Conservation (phyloP, 1,140 invertebrate species). For the Drosophila watanabei region DNA sequence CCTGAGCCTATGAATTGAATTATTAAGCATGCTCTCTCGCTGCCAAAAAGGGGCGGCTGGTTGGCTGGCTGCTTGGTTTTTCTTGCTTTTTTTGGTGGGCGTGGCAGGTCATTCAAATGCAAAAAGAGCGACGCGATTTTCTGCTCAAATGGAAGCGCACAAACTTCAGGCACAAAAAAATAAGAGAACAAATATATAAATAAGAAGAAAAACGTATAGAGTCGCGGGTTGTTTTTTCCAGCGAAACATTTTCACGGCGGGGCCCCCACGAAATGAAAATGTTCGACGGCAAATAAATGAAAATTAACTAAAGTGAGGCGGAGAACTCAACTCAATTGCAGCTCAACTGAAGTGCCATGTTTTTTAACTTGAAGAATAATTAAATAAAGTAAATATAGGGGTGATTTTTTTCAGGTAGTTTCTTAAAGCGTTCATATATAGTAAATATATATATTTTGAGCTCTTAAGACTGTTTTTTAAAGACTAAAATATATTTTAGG, state of each 20-base stretch:
- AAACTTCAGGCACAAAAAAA: constrained; percentile 18
- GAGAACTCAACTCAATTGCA: constrained; percentile 37
- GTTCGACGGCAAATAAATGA: constrained; percentile 34
- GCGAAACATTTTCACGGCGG: constrained; percentile 16
- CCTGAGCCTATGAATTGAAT: constrained; percentile 81
- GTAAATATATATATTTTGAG: background rate
- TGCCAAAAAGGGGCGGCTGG: constrained; percentile 24
- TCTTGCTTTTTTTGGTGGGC: constrained; percentile 13
- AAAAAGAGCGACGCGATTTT: constrained; percentile 52
- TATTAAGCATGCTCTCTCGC: constrained; percentile 67
- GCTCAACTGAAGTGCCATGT: constrained; percentile 8
- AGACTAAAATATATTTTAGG: rapidly evolving
- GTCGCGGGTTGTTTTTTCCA: background rate
- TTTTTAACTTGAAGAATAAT: constrained; percentile 9
- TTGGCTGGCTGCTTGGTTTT: background rate
- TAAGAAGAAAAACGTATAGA: constrained; percentile 3
- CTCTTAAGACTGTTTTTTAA: background rate
- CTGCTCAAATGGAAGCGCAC: constrained; percentile 51
- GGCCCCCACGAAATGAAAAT: constrained; percentile 28
- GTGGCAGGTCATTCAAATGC: constrained; percentile 79
- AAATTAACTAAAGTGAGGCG: constrained; percentile 37
- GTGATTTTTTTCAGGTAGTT: background rate
- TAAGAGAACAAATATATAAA: constrained; percentile 2
- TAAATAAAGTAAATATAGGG: constrained; percentile 2
- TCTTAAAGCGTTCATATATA: background rate